Evolutionary conservation across 2,888 invertebrate species (phyloP).

Genomic region (Tetramorium bicarinatum): DNA sequence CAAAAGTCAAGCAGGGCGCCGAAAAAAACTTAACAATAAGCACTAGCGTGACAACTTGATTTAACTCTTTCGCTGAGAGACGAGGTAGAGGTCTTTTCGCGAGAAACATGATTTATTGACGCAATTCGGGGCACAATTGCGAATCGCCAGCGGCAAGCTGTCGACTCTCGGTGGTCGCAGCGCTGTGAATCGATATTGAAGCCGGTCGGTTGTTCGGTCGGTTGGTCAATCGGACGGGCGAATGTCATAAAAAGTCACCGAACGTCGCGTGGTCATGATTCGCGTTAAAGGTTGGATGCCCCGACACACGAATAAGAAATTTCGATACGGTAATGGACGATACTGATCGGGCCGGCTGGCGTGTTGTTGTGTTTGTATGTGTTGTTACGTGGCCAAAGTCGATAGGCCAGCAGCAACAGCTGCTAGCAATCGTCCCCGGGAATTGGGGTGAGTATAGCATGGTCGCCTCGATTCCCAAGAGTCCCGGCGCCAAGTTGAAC

Average conservation of each 20-base stretch:
- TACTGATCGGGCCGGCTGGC: slow-evolving; percentile 1
- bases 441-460: slow-evolving; percentile 65
- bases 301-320: slow-evolving; percentile 62
- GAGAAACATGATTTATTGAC: slow-evolving; percentile 52
- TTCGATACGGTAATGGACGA: slow-evolving; percentile 66
- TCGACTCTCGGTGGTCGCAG: slow-evolving; percentile 33
- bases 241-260: slow-evolving; percentile 43
- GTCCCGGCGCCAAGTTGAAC: slow-evolving; percentile 66
- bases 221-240: neutral
- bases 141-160: slow-evolving; percentile 40
- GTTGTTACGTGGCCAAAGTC: slow-evolving; percentile 69
- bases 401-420: slow-evolving; percentile 78
- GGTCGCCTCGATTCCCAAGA: slow-evolving; percentile 58
- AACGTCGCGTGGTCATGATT: slow-evolving; percentile 40
- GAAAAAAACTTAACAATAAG: slow-evolving; percentile 37
- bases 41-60: slow-evolving; percentile 52
- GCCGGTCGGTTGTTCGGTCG: neutral
- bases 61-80: slow-evolving; percentile 33
- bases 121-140: slow-evolving; percentile 52
- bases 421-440: slow-evolving; percentile 77
- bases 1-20: neutral
- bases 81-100: slow-evolving; percentile 29
- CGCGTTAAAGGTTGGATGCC: slow-evolving; percentile 44
- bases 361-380: neutral
- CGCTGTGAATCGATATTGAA: slow-evolving; percentile 34